Base-by-base conservation (phyloP, 1,140 invertebrate genomes). In the Holotrichia oblita region DNA sequence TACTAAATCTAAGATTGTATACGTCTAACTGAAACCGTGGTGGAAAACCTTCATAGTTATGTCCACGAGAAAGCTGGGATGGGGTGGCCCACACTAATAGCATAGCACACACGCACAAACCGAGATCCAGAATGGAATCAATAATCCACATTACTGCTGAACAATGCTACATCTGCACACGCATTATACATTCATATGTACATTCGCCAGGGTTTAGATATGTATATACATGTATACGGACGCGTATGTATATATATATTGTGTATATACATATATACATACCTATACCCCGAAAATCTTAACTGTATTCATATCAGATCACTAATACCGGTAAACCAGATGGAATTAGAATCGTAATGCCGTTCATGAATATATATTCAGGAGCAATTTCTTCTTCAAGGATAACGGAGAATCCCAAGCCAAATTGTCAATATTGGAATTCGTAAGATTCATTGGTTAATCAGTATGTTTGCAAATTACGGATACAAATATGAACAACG, bases 171-270 rank as follows among this genome's bases (percentile, higher is more conserved):
- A 81, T 81, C 77, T 81, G 80, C 78, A 83, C 82, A 81, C 80
- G 79, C 80, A 83, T 81, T 80, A 83, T 79, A 81, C 79, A 82
- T 81, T 82, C 79, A 81, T 82, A 82, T 79, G 80, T 81, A 81
- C 80, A 40, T 41, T 73, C 59, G 73, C 61, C 61, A 69, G 61
- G 61, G 61, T 69, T 69, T 34, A 69, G 61, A 69, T 69, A 69
- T n/a, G n/a, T n/a, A n/a, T 34, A 48, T 17, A 48, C n/a, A 48
- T 17, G n/a, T 48, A 48, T 17, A 69, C 61, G 61, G 20, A 34
- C 61, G 27, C 22, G 22, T 27, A 27, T 69, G 10, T 69, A 34
- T 24, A n/a, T n/a, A n/a, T n/a, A n/a, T n/a, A n/a, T n/a, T n/a
- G n/a, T n/a, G n/a, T n/a, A n/a, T n/a, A n/a, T n/a, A n/a, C 8